Conservation (phyloP, 2,888 invertebrate genomes). For the Euspilapteryx auroguttella region DNA sequence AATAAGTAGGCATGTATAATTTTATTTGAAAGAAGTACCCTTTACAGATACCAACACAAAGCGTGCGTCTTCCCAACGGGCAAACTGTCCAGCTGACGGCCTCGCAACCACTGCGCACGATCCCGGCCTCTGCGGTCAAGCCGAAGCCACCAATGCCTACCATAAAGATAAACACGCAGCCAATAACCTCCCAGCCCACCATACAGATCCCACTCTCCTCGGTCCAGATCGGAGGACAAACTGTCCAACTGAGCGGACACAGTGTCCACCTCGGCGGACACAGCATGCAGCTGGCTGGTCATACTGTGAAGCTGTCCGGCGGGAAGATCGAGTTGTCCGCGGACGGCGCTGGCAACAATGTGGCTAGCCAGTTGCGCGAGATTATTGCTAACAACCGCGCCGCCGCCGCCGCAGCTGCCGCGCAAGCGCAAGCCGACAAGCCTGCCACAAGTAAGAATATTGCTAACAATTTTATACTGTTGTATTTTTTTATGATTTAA, state of each 20-base stretch:
- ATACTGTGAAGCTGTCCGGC: constrained; percentile 37
- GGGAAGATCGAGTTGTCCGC: too few species aligned
- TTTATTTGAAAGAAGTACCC: too few species aligned
- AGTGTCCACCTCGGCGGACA: constrained; percentile 24
- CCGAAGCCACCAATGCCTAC: constrained; percentile 6
- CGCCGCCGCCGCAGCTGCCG: too few species aligned
- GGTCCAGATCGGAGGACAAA: constrained; percentile 14
- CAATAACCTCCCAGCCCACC: constrained; percentile 32
- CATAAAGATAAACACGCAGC: constrained; percentile 17
- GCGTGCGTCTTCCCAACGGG: constrained; percentile 23
- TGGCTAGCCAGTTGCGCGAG: too few species aligned
- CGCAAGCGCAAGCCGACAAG: too few species aligned
- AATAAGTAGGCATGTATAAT: too few species aligned
- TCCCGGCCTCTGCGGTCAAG: constrained; percentile 6
- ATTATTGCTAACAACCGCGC: too few species aligned
- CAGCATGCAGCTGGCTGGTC: constrained; percentile 36
- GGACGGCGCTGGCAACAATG: too few species aligned
- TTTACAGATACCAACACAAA: constrained; percentile 27
- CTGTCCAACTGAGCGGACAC: constrained; percentile 12
- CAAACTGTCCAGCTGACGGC: constrained; percentile 37
- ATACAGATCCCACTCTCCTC: constrained; percentile 7
- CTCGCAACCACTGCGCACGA: constrained; percentile 23
- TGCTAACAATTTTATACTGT: too few species aligned
- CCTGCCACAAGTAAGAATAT: too few species aligned
- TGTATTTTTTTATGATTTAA: too few species aligned